Evolutionary conservation across 1,140 invertebrate genomes (phyloP), one percentile per base, ranked within the genome.

Genomic region (Thaumatotibia leucotreta): DNA sequence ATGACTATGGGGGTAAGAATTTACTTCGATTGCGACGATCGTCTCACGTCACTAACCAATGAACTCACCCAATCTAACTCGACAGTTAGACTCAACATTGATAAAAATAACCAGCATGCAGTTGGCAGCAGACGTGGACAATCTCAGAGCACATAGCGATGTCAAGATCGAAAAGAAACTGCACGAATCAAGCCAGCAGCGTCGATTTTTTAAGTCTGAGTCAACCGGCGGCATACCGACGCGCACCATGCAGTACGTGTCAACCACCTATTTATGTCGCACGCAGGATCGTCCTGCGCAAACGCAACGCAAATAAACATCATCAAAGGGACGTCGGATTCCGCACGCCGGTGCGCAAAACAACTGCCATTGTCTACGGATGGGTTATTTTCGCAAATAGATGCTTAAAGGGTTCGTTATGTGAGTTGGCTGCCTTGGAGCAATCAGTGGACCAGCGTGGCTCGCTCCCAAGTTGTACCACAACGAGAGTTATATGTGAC

Each of bases 191-290:
- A 58, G 68, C 66, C 70, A 72, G 63, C 74, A 68, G 67, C 64
- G 74, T 80, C 67, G 76, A 72, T 73, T 72, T 72, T 70, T 69
- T 79, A 79, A 75, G 79, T 70, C 76, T 90, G 83, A 86, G 78
- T 88, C 86, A 88, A 70, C 67, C 68, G 75, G 54, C 77, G 74
- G 76, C 83, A 87, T 86, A 77, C 83, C 81, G 75, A 22, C 80
- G 78, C 73, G 80, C 79, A 87, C 83, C 86, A 83, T 84, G 80
- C 84, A 81, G 79, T 79, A 71, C 83, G 86, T 90, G 88, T 90
- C 88, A 88, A 87, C 79, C 80, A 86, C 85, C 88, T 90, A 90
- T 90, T 90, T 90, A 88, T 84, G 88, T 89, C 81, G 80, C 88
- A 88, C 84, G 86, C 88, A 83, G 79, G 39, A 45, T 20, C 35